These are phyloP conservation scores for Drosophila oshimai DNA, from an alignment of 1,140 invertebrate species.

Conservation along the genomic window DNA sequence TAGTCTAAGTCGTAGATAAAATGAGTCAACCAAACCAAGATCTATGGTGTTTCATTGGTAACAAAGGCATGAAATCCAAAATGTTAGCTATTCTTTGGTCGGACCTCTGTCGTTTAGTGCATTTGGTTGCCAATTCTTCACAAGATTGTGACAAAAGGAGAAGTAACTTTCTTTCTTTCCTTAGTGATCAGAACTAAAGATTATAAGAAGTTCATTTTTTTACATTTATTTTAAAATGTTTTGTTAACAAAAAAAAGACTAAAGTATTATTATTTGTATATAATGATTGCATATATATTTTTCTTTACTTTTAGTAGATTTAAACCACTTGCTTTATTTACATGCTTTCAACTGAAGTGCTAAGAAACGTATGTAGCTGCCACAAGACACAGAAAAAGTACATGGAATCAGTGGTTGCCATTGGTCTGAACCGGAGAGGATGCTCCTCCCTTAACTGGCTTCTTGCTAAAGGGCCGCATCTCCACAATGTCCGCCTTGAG, in stretches of 20 bases:
- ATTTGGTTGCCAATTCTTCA: too few species aligned
- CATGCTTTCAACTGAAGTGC: not conserved
- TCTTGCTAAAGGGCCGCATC: conserved; percentile 63
- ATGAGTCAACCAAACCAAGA: conserved; percentile 3
- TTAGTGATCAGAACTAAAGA: too few species aligned
- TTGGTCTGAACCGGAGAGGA: not conserved
- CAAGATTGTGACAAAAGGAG: too few species aligned
- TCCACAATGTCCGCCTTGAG: conserved; percentile 66
- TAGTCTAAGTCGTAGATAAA: conserved; percentile 22
- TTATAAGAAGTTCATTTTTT: not conserved
- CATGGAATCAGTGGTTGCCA: conserved; percentile 1
- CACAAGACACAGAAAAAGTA: not conserved
- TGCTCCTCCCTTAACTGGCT: conserved; percentile 6
- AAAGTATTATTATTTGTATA: too few species aligned
- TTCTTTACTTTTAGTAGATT: not conserved
- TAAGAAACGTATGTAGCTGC: not conserved
- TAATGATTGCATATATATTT: not conserved
- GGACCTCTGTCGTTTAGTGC: too few species aligned
- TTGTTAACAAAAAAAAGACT: too few species aligned
- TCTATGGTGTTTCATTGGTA: not conserved
- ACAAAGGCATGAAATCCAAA: not conserved
- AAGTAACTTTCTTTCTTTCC: too few species aligned
- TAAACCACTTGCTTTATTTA: not conserved
- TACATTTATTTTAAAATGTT: not conserved
- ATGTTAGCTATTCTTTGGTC: too few species aligned